phyloP scores from a whole-genome alignment of 1,140 invertebrate genomes.

The Pogonognathellus flavescens region DNA sequence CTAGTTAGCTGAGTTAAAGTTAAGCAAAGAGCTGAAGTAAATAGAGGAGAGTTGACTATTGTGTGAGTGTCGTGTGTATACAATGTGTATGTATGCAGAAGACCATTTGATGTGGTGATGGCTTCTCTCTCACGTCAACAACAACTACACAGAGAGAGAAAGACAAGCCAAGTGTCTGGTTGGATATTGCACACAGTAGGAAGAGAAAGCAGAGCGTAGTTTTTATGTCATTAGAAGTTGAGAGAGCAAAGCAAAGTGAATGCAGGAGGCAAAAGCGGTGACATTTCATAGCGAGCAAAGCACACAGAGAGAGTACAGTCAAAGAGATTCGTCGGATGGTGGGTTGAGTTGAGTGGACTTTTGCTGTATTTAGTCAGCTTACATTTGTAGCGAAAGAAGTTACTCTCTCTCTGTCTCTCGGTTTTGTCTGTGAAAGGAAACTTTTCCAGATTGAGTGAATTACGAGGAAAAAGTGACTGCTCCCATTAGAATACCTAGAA shows the following conservation, averaged over 20 bases:
- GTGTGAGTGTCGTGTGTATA: background rate
- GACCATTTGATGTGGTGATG: background rate
- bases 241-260: constrained; percentile 44
- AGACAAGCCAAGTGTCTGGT: background rate
- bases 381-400: background rate
- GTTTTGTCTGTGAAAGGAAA: constrained; percentile 10
- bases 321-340: constrained; percentile 7
- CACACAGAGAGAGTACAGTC: background rate
- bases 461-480: constrained; percentile 34
- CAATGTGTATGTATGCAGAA: background rate
- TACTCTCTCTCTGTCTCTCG: constrained; percentile 9
- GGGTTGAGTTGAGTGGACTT: constrained; percentile 31
- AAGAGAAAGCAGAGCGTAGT: constrained; percentile 43
- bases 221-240: constrained; percentile 47
- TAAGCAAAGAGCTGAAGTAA: background rate
- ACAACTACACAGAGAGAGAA: background rate
- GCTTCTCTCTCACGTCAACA: background rate
- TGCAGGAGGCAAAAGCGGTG: background rate
- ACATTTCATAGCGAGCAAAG: background rate
- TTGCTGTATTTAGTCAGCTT: background rate
- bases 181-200: constrained; percentile 5
- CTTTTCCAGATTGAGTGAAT: constrained; percentile 28
- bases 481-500: constrained; percentile 48
- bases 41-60: background rate
- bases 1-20: constrained; percentile 22